Percentiles rank a stretch among this genome's conserved stretches.
Conservation (phyloP, 2,888 invertebrate species). For the Rotaria sp. region DNA sequence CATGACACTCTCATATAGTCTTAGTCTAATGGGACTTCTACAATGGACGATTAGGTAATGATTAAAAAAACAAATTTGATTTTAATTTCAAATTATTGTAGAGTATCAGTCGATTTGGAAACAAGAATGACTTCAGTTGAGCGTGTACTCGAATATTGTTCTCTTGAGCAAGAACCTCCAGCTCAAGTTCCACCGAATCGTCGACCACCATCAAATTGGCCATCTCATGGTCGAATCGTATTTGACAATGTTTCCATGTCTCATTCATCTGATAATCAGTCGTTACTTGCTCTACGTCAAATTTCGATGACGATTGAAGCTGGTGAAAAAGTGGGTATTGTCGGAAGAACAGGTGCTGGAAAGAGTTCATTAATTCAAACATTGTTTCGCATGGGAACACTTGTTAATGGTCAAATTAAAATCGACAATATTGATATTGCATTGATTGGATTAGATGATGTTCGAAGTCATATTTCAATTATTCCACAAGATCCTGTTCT, state of each 20-base stretch:
- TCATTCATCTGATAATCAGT: constrained; percentile 62
- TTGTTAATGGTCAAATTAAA: constrained; percentile 67
- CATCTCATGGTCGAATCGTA: constrained; percentile 51
- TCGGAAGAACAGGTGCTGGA: constrained; percentile 56
- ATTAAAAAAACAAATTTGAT: too few relatives aligned
- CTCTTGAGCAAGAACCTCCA: constrained; percentile 59
- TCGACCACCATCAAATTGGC: constrained; percentile 55
- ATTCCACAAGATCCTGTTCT: constrained; percentile 64
- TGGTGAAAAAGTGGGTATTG: constrained; percentile 64
- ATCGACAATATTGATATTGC: constrained; percentile 67
- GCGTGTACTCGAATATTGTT: constrained; percentile 71
- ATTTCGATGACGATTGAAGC: constrained; percentile 55
- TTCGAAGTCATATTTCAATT: constrained; percentile 75
- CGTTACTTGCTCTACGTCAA: constrained; percentile 65
- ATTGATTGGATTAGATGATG: constrained; percentile 66
- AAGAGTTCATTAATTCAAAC: constrained; percentile 68
- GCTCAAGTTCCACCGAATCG: constrained; percentile 45
- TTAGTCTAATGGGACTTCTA: constrained; percentile 58
- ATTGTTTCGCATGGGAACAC: constrained; percentile 72
- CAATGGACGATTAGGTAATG: constrained; percentile 71
- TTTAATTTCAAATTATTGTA: constrained; percentile 47
- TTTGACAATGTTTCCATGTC: constrained; percentile 60
- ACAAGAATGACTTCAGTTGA: constrained; percentile 64
- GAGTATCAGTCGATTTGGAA: constrained; percentile 71
- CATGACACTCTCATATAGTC: neutral